A percentile compares a stretch with the other conserved stretches of the same genome.
Evolutionary conservation across 2,888 invertebrate species (phyloP).

Genomic region (Ornithoptera priamus): DNA sequence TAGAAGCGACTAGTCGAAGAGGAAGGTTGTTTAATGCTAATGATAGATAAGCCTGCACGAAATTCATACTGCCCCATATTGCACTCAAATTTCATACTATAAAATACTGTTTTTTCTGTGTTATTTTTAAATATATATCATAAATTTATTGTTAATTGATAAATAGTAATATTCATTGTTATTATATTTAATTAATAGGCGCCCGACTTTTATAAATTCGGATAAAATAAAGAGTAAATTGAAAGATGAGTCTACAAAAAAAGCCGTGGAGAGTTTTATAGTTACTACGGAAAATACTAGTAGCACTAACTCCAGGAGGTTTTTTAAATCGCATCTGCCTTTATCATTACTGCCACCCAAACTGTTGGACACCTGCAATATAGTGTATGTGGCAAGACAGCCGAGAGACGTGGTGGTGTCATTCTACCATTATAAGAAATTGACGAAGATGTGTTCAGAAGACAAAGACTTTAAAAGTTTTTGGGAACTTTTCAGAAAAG

Average conservation of each 20-base stretch:
- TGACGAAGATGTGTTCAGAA: conserved; percentile 75
- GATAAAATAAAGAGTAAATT: background rate
- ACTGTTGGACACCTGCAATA: conserved; percentile 55
- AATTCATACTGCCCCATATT: too few species aligned
- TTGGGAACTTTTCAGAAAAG: conserved; percentile 81
- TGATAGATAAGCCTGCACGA: too few species aligned
- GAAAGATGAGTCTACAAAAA: conserved; percentile 79
- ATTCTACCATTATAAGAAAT: conserved; percentile 67
- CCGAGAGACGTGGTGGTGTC: conserved; percentile 90
- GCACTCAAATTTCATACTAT: too few species aligned
- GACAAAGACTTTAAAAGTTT: conserved; percentile 80
- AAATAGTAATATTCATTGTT: too few species aligned
- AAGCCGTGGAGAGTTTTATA: conserved; percentile 71
- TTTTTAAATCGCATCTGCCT: conserved; percentile 84
- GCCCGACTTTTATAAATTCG: background rate
- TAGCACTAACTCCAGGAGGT: conserved; percentile 48
- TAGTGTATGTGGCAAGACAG: conserved; percentile 87
- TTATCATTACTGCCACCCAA: conserved; percentile 84
- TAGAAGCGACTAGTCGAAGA: background rate
- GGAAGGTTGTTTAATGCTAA: too few species aligned
- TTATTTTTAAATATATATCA: background rate
- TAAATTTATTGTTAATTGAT: background rate
- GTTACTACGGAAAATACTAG: conserved; percentile 73
- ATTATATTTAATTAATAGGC: too few species aligned
- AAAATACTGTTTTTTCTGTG: too few species aligned